Evolutionary conservation across 2,113 vertebrate species (phyloP), one percentile per base, ranked within the genome.

Genomic region (Prolemur simus): DNA sequence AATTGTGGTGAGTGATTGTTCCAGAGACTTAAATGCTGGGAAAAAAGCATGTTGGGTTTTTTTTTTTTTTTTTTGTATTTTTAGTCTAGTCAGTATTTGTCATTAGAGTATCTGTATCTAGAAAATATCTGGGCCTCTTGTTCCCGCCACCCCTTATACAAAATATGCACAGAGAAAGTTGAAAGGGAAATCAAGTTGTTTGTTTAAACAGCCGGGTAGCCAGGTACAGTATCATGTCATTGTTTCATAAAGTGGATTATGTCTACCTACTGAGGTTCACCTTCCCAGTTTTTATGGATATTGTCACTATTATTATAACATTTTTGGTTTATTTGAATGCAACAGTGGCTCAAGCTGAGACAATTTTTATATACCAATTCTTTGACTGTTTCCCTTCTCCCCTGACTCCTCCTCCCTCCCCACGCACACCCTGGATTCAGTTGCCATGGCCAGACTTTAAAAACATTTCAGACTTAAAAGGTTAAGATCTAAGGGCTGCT

Each of bases 401-500:
- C n/a, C 29, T 0, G 4, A 47, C 97, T 96, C 93, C 89, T 92
- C 92, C 95, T 81, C 78, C 91, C 66, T 89, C 39, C 82, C 7
- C 17, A 18, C 1, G 21, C 47, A 56, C 60, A 78, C 66, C 90
- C 96, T n/a, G 17, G 47, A 97, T 84, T 97, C 95, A 98, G 98
- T 98, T 99, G 98, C 99, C 98, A 98, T 98, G 98, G 98, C 96
- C 98, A 98, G 99, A 98, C 98, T 98, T 99, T 98, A 97, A 98
- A 99, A 99, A 98, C 98, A 99, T 99, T 98, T 98, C 98, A 99
- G 98, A 98, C 98, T 98, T 99, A 98, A 99, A 99, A 99, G 98
- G 99, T 99, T 99, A 99, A 99, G 99, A 99, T 99, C 99, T 99
- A 98, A 99, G 99, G 99, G 98, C 97, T 99, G 98, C 98, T 99